Percentiles rank a stretch among this genome's conserved stretches.
phyloP scores from a whole-genome alignment of 2,888 invertebrate genomes.

The Drosophila infuscata region DNA sequence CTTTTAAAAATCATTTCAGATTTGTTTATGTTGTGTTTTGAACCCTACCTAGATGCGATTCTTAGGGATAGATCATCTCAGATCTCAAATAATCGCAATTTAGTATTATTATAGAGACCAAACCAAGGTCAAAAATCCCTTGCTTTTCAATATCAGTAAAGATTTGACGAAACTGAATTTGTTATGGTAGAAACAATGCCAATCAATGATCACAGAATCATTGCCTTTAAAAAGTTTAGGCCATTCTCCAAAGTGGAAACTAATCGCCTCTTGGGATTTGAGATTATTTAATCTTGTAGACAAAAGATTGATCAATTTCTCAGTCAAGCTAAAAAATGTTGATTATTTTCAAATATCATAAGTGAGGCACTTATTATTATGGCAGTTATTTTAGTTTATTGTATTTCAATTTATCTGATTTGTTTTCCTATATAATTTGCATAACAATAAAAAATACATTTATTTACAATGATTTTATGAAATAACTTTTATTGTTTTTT shows the following conservation, averaged over 20 bases:
- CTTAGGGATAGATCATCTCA: too few relatives aligned
- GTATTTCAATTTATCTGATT: not conserved
- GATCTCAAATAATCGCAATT: too few relatives aligned
- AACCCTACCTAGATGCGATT: too few relatives aligned
- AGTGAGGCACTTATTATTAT: not conserved
- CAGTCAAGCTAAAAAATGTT: not conserved
- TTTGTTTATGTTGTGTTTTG: not conserved
- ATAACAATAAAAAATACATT: not conserved
- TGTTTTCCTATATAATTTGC: not conserved
- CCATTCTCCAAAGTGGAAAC: not conserved
- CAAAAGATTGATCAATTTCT: not conserved
- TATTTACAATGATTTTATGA: not conserved
- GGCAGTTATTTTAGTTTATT: not conserved
- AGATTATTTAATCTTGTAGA: not conserved
- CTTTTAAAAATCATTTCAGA: too few relatives aligned
- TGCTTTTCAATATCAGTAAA: not conserved
- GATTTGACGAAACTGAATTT: not conserved
- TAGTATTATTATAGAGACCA: too few relatives aligned
- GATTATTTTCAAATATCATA: not conserved
- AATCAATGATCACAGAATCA: too few relatives aligned
- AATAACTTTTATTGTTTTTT: not conserved
- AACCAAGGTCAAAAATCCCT: rapidly evolving
- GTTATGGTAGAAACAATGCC: not conserved
- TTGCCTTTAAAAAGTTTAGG: not conserved
- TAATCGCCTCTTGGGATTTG: not conserved